phyloP scores from a whole-genome alignment of 2,888 invertebrate species.

The Euplexia lucipara region DNA sequence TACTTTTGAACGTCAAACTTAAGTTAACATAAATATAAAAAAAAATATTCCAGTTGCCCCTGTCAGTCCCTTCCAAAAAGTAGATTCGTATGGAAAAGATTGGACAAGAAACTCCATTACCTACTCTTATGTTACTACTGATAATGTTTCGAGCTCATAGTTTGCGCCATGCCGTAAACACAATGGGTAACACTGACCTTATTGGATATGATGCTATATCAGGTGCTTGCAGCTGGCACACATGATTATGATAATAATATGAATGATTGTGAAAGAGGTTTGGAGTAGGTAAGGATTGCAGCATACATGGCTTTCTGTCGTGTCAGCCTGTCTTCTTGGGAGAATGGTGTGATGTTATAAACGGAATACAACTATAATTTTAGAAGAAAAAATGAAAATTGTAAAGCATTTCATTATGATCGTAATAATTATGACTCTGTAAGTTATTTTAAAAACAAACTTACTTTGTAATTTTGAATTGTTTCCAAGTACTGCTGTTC shows the following conservation, averaged over 20 bases:
- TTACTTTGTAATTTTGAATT: conserved; percentile 93
- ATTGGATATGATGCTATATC: conserved; percentile 11
- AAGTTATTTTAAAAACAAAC: conserved; percentile 14
- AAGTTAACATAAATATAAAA: too few relatives aligned
- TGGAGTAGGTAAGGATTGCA: conserved; percentile 14
- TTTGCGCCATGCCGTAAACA: not conserved
- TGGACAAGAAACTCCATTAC: too few relatives aligned
- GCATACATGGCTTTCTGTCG: conserved; percentile 21
- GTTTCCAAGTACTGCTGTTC: conserved; percentile 93
- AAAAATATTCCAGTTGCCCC: too few relatives aligned
- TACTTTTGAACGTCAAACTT: too few relatives aligned
- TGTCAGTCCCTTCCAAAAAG: too few relatives aligned
- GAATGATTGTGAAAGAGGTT: conserved; percentile 33
- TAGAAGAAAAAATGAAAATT: conserved; percentile 16
- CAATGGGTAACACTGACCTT: conserved; percentile 45
- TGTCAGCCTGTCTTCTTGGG: conserved; percentile 27
- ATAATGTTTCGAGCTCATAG: too few relatives aligned
- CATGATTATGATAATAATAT: conserved; percentile 18
- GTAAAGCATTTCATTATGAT: conserved; percentile 11
- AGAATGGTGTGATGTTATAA: conserved; percentile 30
- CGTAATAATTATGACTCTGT: conserved; percentile 19
- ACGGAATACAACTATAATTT: conserved; percentile 30
- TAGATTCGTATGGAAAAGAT: too few relatives aligned
- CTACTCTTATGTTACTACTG: too few relatives aligned
- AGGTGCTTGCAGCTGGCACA: conserved; percentile 12